Conservation (phyloP, 2,797 vertebrate genomes). For the Oreortyx pictus region DNA sequence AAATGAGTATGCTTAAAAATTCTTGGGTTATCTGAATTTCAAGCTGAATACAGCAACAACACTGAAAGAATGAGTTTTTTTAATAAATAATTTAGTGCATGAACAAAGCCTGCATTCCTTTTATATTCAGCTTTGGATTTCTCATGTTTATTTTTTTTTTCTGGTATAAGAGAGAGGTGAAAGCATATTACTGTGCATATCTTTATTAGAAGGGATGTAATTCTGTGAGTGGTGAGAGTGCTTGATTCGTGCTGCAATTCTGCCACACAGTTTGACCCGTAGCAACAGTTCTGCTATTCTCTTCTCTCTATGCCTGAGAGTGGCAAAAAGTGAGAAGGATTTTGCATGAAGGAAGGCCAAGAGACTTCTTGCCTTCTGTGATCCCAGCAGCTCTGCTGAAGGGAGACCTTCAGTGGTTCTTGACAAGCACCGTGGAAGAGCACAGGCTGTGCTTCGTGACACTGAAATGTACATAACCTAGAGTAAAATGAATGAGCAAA, state of each 20-base stretch:
- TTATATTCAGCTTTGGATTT: conserved; percentile 38
- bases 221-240: neutral
- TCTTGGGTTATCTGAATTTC: conserved; percentile 26
- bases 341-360: neutral
- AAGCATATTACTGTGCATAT: neutral
- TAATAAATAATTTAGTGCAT: conserved; percentile 34
- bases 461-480: neutral
- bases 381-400: neutral
- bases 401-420: neutral
- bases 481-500: neutral
- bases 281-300: neutral
- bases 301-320: neutral
- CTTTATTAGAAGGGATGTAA: neutral
- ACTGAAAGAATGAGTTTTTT: conserved; percentile 6
- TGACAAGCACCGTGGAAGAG: neutral
- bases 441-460: neutral
- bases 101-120: conserved; percentile 23
- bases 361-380: neutral
- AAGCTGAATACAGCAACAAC: conserved; percentile 6
- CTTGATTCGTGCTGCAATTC: neutral
- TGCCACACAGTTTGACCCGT: neutral
- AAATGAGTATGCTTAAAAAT: conserved; percentile 17
- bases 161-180: neutral
- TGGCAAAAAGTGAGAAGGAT: neutral
- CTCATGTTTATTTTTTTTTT: neutral